Evolutionary conservation across 2,113 vertebrate genomes (phyloP).

Genomic region (Scalopus aquaticus): DNA sequence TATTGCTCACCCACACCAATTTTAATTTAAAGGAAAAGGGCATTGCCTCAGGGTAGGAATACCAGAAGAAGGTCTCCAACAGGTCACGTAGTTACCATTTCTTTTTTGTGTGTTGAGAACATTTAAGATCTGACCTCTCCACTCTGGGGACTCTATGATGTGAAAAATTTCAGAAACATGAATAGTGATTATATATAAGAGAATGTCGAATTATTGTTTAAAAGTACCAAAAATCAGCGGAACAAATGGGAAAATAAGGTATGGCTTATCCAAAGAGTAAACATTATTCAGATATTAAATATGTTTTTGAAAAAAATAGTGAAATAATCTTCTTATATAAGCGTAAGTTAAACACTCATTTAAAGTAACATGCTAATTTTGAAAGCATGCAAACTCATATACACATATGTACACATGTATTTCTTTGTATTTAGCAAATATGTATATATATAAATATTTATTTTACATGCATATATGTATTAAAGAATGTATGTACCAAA

Average conservation of each 20-base stretch:
- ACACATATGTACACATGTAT: neutral
- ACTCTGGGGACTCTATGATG: neutral
- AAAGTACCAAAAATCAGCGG: neutral
- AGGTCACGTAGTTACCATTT: neutral
- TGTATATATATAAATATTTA: neutral
- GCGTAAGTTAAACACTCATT: neutral
- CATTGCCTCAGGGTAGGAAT: neutral
- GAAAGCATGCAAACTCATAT: neutral
- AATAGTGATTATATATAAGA: neutral
- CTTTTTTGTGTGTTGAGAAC: neutral
- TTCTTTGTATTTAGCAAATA: neutral
- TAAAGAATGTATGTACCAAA: constrained; percentile 3
- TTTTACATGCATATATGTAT: neutral
- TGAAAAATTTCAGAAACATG: neutral
- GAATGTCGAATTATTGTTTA: neutral
- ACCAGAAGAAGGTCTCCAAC: neutral
- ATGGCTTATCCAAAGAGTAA: neutral
- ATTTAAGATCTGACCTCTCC: neutral
- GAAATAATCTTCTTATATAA: neutral
- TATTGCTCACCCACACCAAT: neutral
- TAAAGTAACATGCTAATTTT: constrained; percentile 12
- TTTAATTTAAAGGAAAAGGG: neutral
- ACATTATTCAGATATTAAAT: neutral
- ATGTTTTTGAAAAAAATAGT: constrained; percentile 4
- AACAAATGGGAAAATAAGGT: neutral